A percentile compares a stretch with the other conserved stretches of the same genome.
Conservation (phyloP, 2,888 invertebrate genomes). For the Cordylochernes scorpioides region DNA sequence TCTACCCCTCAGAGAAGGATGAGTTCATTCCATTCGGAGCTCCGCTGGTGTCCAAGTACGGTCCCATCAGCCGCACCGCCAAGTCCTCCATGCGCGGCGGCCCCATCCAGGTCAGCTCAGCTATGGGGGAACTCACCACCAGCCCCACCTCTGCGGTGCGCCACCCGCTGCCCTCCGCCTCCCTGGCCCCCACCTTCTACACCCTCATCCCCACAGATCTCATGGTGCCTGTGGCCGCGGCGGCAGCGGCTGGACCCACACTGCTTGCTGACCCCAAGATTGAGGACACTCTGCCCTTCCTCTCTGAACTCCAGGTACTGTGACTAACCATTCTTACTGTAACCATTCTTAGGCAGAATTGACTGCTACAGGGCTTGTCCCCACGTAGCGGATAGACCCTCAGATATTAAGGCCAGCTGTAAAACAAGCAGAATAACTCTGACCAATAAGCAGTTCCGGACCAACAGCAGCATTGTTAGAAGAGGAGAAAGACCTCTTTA, state of each 20-base stretch:
- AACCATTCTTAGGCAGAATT: not conserved
- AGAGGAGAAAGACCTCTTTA: no score
- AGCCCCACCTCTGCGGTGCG: conserved; percentile 10
- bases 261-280: not conserved
- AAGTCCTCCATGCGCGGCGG: conserved; percentile 9
- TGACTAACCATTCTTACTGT: no score
- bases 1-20: conserved; percentile 29
- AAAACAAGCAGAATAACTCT: no score
- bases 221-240: no score
- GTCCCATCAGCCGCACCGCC: conserved; percentile 33
- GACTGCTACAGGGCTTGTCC: not conserved
- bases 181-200: conserved; percentile 10
- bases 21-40: conserved; percentile 39
- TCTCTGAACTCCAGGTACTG: not conserved
- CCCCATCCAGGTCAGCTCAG: conserved; percentile 13
- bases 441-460: no score
- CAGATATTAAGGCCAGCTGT: no score
- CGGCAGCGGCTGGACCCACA: conserved; percentile 5
- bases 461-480: no score
- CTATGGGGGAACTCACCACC: conserved; percentile 11
- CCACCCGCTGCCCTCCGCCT: conserved; percentile 11
- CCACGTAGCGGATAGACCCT: no score
- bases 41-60: conserved; percentile 36
- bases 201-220: no score
- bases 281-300: not conserved